These are phyloP conservation scores for Engystomops pustulosus DNA, from an alignment of 2,113 vertebrate genomes.

Conservation along the genomic window DNA sequence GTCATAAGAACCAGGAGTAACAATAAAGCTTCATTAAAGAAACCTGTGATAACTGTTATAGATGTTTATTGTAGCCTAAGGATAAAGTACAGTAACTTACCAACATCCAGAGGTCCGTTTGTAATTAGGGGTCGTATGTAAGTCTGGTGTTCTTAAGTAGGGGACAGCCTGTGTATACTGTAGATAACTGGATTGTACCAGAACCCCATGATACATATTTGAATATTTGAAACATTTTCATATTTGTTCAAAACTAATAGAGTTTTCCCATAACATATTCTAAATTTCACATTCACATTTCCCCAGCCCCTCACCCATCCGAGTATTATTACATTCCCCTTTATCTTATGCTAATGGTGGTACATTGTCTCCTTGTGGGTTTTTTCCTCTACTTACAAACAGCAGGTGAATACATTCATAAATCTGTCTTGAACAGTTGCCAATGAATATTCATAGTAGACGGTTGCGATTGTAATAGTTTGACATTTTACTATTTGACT, in stretches of 20 bases:
- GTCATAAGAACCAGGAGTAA: too few relatives aligned
- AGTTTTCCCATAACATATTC: constrained; percentile 68
- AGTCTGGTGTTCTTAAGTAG: too few relatives aligned
- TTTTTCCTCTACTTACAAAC: constrained; percentile 69
- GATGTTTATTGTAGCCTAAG: too few relatives aligned
- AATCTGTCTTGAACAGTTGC: constrained; percentile 84
- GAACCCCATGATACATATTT: neutral
- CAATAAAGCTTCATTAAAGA: too few relatives aligned
- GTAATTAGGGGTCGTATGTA: too few relatives aligned
- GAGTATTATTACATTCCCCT: constrained; percentile 70
- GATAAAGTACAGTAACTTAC: too few relatives aligned
- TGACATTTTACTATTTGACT: constrained; percentile 80
- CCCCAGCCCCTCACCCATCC: constrained; percentile 74
- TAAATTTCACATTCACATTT: too few relatives aligned
- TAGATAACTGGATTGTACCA: neutral
- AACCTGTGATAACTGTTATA: too few relatives aligned
- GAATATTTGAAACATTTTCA: constrained; percentile 74
- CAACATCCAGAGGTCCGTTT: too few relatives aligned
- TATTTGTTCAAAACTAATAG: constrained; percentile 67
- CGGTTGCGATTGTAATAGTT: constrained; percentile 77
- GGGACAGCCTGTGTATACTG: neutral
- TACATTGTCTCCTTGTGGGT: constrained; percentile 77
- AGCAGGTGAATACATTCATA: constrained; percentile 86
- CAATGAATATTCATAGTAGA: constrained; percentile 85
- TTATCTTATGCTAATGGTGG: constrained; percentile 79